A percentile compares a stretch with the other conserved stretches of the same genome.
Evolutionary conservation across 2,113 vertebrate species (phyloP).

Genomic region (Saguinus midas): DNA sequence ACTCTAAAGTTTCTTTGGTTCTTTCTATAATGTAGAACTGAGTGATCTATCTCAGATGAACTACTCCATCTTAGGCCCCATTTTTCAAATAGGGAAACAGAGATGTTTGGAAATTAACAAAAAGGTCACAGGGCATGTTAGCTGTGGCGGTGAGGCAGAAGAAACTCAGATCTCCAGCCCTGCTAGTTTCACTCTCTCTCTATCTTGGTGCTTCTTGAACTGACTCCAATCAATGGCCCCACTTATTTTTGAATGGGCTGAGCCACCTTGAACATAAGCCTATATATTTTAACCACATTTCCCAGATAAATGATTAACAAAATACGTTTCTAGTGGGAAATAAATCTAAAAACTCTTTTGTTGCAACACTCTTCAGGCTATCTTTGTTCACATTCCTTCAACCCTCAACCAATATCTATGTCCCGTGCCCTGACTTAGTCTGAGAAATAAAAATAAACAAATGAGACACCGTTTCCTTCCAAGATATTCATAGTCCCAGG

Average conservation of each 20-base stretch:
- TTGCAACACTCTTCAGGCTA: not conserved
- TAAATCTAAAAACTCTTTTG: not conserved
- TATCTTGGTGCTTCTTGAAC: not conserved
- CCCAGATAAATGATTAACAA: not conserved
- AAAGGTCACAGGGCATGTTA: not conserved
- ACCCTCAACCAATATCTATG: not conserved
- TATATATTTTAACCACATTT: not conserved
- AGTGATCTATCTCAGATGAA: not conserved
- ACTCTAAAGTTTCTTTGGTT: not conserved
- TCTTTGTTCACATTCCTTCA: not conserved
- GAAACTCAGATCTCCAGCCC: not conserved
- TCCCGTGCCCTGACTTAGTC: not conserved
- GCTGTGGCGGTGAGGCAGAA: not conserved
- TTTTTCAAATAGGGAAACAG: not conserved
- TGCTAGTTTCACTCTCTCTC: not conserved
- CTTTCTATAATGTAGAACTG: not conserved
- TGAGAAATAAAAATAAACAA: not conserved
- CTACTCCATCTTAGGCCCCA: not conserved
- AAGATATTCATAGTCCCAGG: not conserved
- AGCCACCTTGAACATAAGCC: constrained; percentile 5
- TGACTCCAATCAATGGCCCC: not conserved
- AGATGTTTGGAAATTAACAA: not conserved
- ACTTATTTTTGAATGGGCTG: not conserved
- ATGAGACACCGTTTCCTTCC: not conserved
- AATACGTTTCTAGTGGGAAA: constrained; percentile 10